Base-by-base conservation (phyloP, 2,888 invertebrate species). In the Julus scandinavius region DNA sequence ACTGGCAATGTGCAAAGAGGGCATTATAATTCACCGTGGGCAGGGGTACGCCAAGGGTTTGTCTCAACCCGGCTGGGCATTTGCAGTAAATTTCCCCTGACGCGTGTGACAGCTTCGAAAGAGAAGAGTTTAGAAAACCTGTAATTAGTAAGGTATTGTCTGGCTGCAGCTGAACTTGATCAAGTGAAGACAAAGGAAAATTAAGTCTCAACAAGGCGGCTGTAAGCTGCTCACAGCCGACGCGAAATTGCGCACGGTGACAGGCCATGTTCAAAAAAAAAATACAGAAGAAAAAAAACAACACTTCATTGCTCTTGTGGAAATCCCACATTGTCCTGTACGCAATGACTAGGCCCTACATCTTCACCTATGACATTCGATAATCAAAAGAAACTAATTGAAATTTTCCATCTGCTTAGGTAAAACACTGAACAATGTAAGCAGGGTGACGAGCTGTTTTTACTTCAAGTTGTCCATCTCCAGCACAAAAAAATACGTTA, bases 91-190 rank as follows among this genome's bases (percentile, higher is more conserved):
- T 88, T 88, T 50, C 38, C 88, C 85, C 40, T 88, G 88, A 88
- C 88, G 85, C 45, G 85, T 50, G 85, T 85, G 85, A 83, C 83
- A 85, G 85, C 85, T 50, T 9, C 17, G 50, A 85, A 88, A 88
- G 54, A 88, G 54, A 84, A 85, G 40, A 84, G 49, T 85, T 88
- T 29, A 85, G 84, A 50, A 88, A 88, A 72, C 88, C 88, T 88
- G 88, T 88, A 88, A 88, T 88, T 88, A 88, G 86, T 29, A 40
- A 58, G 54, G 58, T 86, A 86, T 88, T 88, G 85, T 88, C 86
- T 88, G 85, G 54, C 86, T 50, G 87, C 54, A 50, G 50, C 87
- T 87, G 49, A 58, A 58, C 54, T 87, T 54, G 87, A 87, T 87
- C 87, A 58, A 58, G 49, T 50, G 54, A 58, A 54, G 40, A 87